These are phyloP conservation scores for Siphlonurus alternatus DNA, from an alignment of 2,888 invertebrate species.

Conservation along the genomic window DNA sequence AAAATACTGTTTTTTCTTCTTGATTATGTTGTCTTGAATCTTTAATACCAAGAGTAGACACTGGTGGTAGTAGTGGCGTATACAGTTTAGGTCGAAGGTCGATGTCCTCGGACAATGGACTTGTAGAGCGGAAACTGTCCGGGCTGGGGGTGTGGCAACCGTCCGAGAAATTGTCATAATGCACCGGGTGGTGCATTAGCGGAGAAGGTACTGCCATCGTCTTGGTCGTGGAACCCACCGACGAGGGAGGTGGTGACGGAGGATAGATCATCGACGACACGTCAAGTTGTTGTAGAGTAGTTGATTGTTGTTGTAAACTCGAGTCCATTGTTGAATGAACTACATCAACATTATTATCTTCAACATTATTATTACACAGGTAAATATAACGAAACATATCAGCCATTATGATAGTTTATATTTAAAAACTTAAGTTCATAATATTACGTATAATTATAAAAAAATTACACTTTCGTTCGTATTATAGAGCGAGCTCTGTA, in stretches of 20 bases:
- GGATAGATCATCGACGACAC: slow-evolving; percentile 1
- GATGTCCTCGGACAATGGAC: slow-evolving; percentile 21
- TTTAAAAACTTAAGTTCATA: background rate
- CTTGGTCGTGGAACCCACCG: slow-evolving; percentile 5
- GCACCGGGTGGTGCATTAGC: background rate
- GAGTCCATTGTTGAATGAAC: background rate
- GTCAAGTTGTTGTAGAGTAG: background rate
- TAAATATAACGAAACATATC: slow-evolving; percentile 14
- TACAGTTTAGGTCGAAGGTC: slow-evolving; percentile 7
- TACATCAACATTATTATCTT: background rate
- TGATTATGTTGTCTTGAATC: background rate
- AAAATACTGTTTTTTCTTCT: background rate
- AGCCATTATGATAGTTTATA: slow-evolving; percentile 4
- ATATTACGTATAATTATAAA: background rate
- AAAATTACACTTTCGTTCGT: background rate
- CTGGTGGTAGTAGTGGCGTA: slow-evolving; percentile 18
- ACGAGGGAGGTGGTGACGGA: slow-evolving; percentile 5
- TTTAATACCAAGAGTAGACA: background rate
- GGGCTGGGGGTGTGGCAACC: slow-evolving; percentile 34
- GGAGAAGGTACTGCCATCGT: slow-evolving; percentile 7
- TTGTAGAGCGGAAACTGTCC: slow-evolving; percentile 31
- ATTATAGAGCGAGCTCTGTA: background rate
- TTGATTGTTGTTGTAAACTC: background rate
- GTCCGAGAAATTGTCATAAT: slow-evolving; percentile 16
- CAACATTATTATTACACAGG: slow-evolving; percentile 11